Base-by-base conservation (phyloP, 1,140 invertebrate genomes). In the Drosophila nikananu region DNA sequence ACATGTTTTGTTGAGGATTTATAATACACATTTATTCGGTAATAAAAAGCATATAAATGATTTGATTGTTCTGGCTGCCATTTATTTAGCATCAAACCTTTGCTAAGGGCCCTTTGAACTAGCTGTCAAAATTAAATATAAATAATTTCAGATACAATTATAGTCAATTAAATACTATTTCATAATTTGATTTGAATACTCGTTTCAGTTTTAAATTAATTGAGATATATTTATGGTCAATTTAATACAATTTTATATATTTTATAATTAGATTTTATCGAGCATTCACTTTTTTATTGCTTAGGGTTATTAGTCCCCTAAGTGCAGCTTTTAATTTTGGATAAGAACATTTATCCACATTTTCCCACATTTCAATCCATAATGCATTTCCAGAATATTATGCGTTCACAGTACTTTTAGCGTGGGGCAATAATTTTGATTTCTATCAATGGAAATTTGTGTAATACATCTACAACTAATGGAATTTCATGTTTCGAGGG, bases 371-470 rank as follows among this genome's bases (percentile, higher is more conserved):
- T 41, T 25, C 21, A 42, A 58, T 42, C 35, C 32, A 58, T n/a
- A 9, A 25, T 25, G 5, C 17, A 32, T 48, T 59, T 25, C 30
- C 30, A 64, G 35, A 64, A 58, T 71, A 81, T 71, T 71, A 76
- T 76, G 52, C 54, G 64, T 51, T 64, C 27, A 57, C 42, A 15
- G 17, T 2, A 44, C 59, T 27, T 46, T 66, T 46, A 55, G 21
- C 30, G 15, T 21, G 9, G 49, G 32, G 35, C 8, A 46, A 58
- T 25, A 75, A 86, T 86, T 86, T 86, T 66, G 80, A 87, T 83
- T 80, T 87, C 58, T 75, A 89, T 87, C 86, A 78, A 87, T 81
- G 46, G 64, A 75, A 64, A 74, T 72, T 57, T 51, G 61, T 77
- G 46, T 62, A 65, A 54, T 57, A 66, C 68, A 77, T 70, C 13